Percentiles rank a stretch among this genome's conserved stretches.
Evolutionary conservation across 2,113 vertebrate species (phyloP).

Genomic region (Cacatua alba): DNA sequence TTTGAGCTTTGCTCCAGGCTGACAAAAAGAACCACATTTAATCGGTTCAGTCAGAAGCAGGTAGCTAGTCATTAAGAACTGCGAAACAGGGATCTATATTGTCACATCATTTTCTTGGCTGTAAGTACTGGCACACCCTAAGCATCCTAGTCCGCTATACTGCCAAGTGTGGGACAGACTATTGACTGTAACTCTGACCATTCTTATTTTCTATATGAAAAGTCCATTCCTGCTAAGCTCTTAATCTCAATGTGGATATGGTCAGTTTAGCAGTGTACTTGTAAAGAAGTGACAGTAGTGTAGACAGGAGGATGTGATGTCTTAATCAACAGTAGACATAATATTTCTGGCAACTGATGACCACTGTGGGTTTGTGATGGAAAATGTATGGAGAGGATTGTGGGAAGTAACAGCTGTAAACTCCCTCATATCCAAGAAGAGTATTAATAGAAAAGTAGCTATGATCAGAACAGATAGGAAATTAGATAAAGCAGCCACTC

Average conservation of each 20-base stretch:
- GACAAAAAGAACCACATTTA: not conserved
- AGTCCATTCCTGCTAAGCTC: slow-evolving; percentile 36
- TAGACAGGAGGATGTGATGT: slow-evolving; percentile 36
- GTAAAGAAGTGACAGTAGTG: slow-evolving; percentile 20
- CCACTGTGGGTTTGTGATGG: not conserved
- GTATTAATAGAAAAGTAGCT: not conserved
- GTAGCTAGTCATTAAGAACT: not conserved
- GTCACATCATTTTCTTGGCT: not conserved
- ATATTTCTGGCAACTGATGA: slow-evolving; percentile 14
- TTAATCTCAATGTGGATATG: slow-evolving; percentile 54
- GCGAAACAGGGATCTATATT: not conserved
- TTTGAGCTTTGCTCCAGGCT: not conserved
- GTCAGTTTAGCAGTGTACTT: not conserved
- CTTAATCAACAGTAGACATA: slow-evolving; percentile 41
- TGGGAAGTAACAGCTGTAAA: not conserved
- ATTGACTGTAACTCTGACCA: slow-evolving; percentile 22
- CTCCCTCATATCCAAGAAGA: not conserved
- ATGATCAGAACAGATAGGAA: not conserved
- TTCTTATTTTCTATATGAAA: slow-evolving; percentile 56
- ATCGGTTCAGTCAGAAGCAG: not conserved
- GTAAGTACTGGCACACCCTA: not conserved
- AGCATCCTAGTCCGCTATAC: not conserved
- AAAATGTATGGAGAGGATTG: not conserved
- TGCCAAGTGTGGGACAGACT: not conserved
- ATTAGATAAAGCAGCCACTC: not conserved